phyloP scores from a whole-genome alignment of 1,140 invertebrate species.

The Ceratitis capitata region DNA sequence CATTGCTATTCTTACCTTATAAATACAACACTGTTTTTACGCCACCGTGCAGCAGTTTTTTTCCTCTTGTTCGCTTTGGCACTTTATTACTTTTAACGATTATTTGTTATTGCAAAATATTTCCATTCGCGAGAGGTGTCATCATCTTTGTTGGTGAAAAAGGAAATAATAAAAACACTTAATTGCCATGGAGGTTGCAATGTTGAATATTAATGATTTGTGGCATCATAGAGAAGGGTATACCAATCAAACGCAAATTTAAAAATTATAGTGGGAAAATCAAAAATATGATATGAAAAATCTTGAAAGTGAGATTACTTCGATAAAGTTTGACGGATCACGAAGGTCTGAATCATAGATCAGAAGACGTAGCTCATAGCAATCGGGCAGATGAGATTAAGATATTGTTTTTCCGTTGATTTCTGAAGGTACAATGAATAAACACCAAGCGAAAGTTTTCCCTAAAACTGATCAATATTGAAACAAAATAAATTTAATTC shows the following conservation, averaged over 20 bases:
- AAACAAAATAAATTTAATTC: too few species aligned
- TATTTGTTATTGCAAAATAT: not conserved
- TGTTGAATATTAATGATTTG: not conserved
- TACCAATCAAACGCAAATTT: not conserved
- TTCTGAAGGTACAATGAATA: too few species aligned
- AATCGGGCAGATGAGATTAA: too few species aligned
- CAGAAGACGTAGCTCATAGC: not conserved
- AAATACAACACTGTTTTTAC: not conserved
- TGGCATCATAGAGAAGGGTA: not conserved
- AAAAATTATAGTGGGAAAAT: too few species aligned
- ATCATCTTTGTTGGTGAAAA: not conserved
- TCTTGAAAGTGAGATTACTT: not conserved
- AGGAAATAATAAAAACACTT: not conserved
- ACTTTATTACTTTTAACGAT: not conserved
- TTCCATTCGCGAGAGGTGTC: not conserved
- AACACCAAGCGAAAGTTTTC: too few species aligned
- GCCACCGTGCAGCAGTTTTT: not conserved
- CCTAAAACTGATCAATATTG: too few species aligned
- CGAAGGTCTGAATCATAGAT: not conserved
- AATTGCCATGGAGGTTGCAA: not conserved
- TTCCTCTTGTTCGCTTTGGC: not conserved
- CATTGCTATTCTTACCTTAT: not conserved
- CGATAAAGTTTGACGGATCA: not conserved
- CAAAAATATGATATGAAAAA: not conserved
- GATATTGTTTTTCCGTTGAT: too few species aligned